Evolutionary conservation across 2,888 invertebrate genomes (phyloP), one percentile per base, ranked within the genome.

Genomic region (Bugulina stolonifera): DNA sequence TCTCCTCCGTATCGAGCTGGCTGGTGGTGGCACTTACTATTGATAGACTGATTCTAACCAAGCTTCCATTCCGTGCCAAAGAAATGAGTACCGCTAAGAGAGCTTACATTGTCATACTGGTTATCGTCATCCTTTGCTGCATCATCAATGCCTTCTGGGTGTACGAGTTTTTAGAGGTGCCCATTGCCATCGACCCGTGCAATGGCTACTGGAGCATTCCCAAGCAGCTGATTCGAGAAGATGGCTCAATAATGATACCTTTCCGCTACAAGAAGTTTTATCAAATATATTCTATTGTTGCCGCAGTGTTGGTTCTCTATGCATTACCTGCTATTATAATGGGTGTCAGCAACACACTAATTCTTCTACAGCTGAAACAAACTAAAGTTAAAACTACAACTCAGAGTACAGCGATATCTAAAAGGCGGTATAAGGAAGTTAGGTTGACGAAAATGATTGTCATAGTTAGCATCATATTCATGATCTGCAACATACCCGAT

Each of bases 391-490:
- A 22, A 25, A 64, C 14, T 10, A 2, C 10, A 5, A 32, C 22
- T 3, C 14, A 29, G 64, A n/a, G 10, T 3, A 34, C 64, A 34
- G 14, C 25, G 3, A 18, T 2, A 22, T 25, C 29, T 32, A 14
- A 14, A 5, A 64, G 32, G 5, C 22, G 64, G 10, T n/a, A 25
- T 10, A 64, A 64, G 32, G 64, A 64, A 32, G 27, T 32, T 25
- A 27, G 64, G 64, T n/a, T 64, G 14, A 64, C 64, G 5, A 64
- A 64, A 32, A 64, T 64, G 64, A 64, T 64, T 32, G n/a, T 64
- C 32, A 27, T 64, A 25, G 64, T 64, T 2, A 64, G 64, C 32
- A 32, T 64, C 32, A 32, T 34, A 5, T 64, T 64, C 32, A 27
- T 64, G 32, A 32, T 32, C 5, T 64, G 32, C 18, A 64, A 64